A percentile compares a stretch with the other conserved stretches of the same genome.
phyloP scores from a whole-genome alignment of 2,113 vertebrate species.

The Myrmecobius fasciatus region DNA sequence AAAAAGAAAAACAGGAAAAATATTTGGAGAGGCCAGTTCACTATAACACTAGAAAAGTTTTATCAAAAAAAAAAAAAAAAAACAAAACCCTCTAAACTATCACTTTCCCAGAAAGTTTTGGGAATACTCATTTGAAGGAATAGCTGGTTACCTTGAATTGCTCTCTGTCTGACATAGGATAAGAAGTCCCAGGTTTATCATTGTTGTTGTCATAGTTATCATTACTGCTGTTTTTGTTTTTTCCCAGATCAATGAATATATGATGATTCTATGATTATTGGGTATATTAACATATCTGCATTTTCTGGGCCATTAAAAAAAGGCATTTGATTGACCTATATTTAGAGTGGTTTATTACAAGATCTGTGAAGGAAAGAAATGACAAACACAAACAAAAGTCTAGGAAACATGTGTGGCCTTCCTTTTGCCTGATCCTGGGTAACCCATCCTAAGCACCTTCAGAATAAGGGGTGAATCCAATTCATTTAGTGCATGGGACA shows the following conservation, averaged over 20 bases:
- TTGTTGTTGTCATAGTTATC: background rate
- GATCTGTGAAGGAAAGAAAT: background rate
- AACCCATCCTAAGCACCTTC: conserved; percentile 4
- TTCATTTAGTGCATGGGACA: background rate
- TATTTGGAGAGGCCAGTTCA: background rate
- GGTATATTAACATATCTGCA: background rate
- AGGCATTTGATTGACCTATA: background rate
- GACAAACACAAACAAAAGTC: background rate
- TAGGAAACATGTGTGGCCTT: background rate
- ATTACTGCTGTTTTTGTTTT: background rate
- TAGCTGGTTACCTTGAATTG: background rate
- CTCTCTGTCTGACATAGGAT: background rate
- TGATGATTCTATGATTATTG: background rate
- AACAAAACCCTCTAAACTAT: too few species aligned
- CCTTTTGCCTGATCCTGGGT: background rate
- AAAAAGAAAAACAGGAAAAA: background rate
- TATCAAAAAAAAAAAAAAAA: too few species aligned
- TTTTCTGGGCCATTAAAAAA: background rate
- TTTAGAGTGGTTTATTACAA: background rate
- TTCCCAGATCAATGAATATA: background rate
- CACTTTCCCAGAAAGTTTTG: background rate
- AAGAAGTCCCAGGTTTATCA: background rate
- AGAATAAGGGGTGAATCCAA: background rate
- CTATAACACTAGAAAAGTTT: background rate
- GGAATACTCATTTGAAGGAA: background rate